Evolutionary conservation across 2,797 vertebrate genomes (phyloP).

Genomic region (Intellagama lesueurii): DNA sequence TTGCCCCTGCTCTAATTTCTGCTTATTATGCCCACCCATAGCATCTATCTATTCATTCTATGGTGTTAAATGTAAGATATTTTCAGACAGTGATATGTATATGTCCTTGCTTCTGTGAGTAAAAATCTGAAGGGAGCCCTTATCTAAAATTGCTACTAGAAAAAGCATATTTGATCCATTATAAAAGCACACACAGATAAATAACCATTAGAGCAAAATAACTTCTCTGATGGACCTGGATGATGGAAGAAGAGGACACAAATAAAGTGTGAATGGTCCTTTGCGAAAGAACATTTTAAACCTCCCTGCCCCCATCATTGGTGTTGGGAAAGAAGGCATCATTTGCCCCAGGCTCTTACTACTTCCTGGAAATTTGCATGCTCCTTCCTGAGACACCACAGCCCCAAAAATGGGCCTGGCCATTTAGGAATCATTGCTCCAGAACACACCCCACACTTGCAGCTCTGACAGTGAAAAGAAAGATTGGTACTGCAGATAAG

Average conservation of each 20-base stretch:
- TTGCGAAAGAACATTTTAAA: not conserved
- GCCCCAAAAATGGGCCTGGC: not conserved
- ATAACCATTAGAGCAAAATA: not conserved
- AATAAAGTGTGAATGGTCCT: not conserved
- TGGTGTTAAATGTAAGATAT: too few species aligned
- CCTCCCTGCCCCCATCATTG: not conserved
- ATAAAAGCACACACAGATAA: too few species aligned
- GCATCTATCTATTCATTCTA: too few species aligned
- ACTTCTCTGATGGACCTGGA: not conserved
- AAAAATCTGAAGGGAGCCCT: not conserved
- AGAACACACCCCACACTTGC: not conserved
- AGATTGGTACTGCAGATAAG: slow-evolving; percentile 1
- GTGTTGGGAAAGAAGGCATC: not conserved
- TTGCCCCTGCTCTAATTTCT: not conserved
- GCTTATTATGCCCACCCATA: not conserved
- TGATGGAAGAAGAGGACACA: too few species aligned
- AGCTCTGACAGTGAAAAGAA: not conserved
- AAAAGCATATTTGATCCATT: not conserved
- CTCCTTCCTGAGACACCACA: not conserved
- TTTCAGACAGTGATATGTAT: not conserved
- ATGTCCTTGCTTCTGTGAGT: not conserved
- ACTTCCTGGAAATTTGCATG: not conserved
- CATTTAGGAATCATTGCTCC: not conserved
- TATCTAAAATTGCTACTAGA: not conserved
- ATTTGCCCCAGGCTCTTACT: not conserved